Percentiles rank a stretch among this genome's conserved stretches.
Evolutionary conservation across 2,797 vertebrate species (phyloP).

Genomic region (Botia kubotai): DNA sequence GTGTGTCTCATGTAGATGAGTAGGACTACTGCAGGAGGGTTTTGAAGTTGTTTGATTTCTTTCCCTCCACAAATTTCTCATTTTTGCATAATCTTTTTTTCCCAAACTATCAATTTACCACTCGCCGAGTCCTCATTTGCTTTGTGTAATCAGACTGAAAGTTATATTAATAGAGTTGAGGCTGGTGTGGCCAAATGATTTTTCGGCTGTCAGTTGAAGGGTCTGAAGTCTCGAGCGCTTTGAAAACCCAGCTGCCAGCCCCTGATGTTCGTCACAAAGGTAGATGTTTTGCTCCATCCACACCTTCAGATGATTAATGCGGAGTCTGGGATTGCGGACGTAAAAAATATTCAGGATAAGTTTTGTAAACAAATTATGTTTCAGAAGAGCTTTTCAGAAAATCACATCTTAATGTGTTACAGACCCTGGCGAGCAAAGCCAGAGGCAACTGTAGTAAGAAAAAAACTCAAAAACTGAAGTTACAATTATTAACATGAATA

Average conservation of each 20-base stretch:
- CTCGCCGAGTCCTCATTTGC: constrained; percentile 39
- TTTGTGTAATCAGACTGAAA: constrained; percentile 36
- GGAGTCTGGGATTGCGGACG: background rate
- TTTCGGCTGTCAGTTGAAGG: background rate
- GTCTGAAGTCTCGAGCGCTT: constrained; percentile 18
- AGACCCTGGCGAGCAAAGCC: no score
- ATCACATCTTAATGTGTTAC: no score
- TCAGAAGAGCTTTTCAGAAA: no score
- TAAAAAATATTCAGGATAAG: background rate
- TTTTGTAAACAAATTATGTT: no score
- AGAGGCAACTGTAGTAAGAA: no score
- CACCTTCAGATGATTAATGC: constrained; percentile 5
- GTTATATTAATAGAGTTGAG: constrained; percentile 34
- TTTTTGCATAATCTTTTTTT: constrained; percentile 25
- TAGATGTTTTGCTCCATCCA: background rate
- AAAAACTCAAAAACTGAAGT: no score
- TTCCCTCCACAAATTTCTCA: constrained; percentile 17
- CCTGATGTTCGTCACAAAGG: background rate
- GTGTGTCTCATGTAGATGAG: constrained; percentile 49
- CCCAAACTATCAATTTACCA: constrained; percentile 39
- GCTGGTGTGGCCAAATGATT: constrained; percentile 18
- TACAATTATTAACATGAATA: no score
- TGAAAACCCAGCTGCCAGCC: constrained; percentile 2
- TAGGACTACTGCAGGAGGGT: constrained; percentile 6
- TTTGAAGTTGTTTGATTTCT: constrained; percentile 41